These are phyloP conservation scores for Hofmannophila pseudospretella DNA, from an alignment of 2,888 invertebrate species.

Conservation along the genomic window DNA sequence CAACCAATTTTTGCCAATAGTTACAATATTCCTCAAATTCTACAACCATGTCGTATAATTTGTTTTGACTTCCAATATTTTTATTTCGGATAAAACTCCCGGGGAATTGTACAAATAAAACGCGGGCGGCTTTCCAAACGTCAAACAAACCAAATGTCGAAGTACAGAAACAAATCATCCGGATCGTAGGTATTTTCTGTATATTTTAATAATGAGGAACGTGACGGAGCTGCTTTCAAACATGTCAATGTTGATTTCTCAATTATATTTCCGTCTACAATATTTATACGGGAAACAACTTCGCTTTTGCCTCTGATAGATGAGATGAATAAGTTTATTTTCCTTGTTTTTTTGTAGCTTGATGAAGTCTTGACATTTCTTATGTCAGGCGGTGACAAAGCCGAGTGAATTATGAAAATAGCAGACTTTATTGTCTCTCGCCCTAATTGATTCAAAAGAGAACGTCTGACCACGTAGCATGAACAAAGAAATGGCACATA, in stretches of 20 bases:
- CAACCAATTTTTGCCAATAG: too few species aligned
- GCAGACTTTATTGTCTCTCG: constrained; percentile 3
- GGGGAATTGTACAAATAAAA: constrained; percentile 3
- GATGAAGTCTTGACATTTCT: constrained; percentile 5
- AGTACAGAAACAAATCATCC: constrained; percentile 16
- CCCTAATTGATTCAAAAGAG: constrained; percentile 6
- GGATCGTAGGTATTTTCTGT: neutral
- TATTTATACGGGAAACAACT: neutral
- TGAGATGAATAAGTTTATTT: neutral
- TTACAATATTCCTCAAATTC: too few species aligned
- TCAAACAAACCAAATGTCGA: constrained; percentile 15
- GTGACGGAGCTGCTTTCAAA: constrained; percentile 20
- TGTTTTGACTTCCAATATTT: neutral
- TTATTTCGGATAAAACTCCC: constrained; percentile 1
- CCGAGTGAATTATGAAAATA: constrained; percentile 8
- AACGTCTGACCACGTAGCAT: neutral
- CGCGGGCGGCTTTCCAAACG: neutral
- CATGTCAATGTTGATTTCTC: constrained; percentile 20
- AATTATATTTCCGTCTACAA: constrained; percentile 9
- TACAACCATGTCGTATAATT: neutral
- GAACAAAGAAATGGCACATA: neutral
- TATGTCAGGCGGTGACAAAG: constrained; percentile 3
- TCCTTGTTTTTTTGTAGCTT: constrained; percentile 1
- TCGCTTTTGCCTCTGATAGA: neutral
- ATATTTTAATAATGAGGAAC: constrained; percentile 12